Evolutionary conservation across 2,888 invertebrate genomes (phyloP), one percentile per base, ranked within the genome.

Genomic region (Barypeithes pellucidus): DNA sequence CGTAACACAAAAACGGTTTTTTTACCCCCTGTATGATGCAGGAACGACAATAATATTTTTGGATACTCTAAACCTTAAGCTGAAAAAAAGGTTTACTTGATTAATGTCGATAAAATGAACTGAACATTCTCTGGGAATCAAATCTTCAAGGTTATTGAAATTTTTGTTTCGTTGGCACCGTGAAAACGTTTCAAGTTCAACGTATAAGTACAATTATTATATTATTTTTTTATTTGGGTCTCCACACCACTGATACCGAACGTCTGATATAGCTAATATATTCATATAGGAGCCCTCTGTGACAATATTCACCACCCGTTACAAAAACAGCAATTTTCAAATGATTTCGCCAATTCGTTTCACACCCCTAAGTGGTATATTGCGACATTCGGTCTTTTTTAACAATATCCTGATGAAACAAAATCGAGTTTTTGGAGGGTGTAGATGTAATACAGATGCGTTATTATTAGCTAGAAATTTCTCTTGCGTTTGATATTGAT

Each of bases 261-360:
- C 41, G 45, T 47, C 57, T 33, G 65, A 69, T 69, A 73, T 73
- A 63, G 63, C 68, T 69, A 65, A 69, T 73, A 73, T 68, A 69
- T 73, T 52, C 65, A 73, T 69, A 74, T 41, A 71, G 63, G 50
- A 67, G 24, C 62, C 62, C 67, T 71, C 52, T 78, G 78, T 80
- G 76, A 80, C 81, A 83, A 83, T 82, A 83, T 82, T 81, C 81
- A 80, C 80, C 80, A 78, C 77, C 78, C 80, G 81, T 79, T 80
- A 79, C 81, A 83, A 82, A 82, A 82, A 82, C 82, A 79, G 78
- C 77, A 76, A 78, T 78, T 80, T 80, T 80, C 78, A 79, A 81
- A 81, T 81, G 79, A 81, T 82, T 81, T 80, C 77, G 79, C 78
- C 80, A 78, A 77, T 80, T 81, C 80, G 67, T 77, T 78, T 79